Percentiles rank a stretch among this genome's conserved stretches.
These are phyloP conservation scores for Stratiomys singularior DNA, from an alignment of 2,888 invertebrate species.

Conservation along the genomic window DNA sequence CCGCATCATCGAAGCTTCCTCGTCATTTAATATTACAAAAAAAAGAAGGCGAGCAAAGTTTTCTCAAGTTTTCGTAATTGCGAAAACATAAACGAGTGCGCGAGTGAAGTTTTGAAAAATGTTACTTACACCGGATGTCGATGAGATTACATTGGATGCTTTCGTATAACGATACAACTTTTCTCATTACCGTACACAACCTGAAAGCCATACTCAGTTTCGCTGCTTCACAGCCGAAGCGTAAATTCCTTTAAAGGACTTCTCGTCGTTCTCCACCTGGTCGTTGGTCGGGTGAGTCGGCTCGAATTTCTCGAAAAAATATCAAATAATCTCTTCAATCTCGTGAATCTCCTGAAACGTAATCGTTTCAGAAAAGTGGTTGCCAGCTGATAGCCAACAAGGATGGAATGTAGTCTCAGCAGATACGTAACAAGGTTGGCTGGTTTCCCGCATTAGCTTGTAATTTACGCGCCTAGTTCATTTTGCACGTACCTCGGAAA, in stretches of 20 bases:
- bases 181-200: conserved; percentile 30
- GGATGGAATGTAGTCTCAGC: not conserved
- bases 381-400: conserved; percentile 13
- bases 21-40: not conserved
- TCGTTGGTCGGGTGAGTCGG: not conserved
- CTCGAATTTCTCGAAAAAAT: conserved; percentile 24
- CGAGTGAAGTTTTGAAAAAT: conserved; percentile 20
- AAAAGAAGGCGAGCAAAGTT: not conserved
- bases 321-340: conserved; percentile 10
- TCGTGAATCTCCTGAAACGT: not conserved
- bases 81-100: conserved; percentile 13
- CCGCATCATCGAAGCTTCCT: not conserved
- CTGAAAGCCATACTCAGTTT: not conserved
- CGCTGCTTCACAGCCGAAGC: not conserved
- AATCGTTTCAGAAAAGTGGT: conserved; percentile 10
- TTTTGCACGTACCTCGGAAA: not conserved
- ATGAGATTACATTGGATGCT: conserved; percentile 29
- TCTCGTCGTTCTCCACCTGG: not conserved
- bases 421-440: too few species aligned
- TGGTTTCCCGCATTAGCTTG: not conserved
- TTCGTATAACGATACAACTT: conserved; percentile 34
- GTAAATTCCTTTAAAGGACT: not conserved
- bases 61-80: not conserved
- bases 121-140: conserved; percentile 25
- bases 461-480: conserved; percentile 23